Evolutionary conservation across 2,888 invertebrate species (phyloP), one percentile per base, ranked within the genome.

Genomic region (Cyclophora albipunctata): DNA sequence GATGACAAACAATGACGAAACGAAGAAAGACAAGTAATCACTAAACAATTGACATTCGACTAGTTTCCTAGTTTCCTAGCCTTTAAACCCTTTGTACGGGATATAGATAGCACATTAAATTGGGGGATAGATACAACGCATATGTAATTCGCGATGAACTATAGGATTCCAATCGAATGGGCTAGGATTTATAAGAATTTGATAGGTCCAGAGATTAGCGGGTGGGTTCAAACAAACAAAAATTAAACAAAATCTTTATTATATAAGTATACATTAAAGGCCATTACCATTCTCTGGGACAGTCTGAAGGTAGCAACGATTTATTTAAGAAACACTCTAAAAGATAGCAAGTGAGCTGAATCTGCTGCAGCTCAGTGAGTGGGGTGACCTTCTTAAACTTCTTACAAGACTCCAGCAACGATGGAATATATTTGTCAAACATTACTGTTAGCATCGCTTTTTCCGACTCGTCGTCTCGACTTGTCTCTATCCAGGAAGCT

Each of bases 351-450:
- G 97, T 91, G 90, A 96, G 95, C 76, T 95, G 92, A 47, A 98
- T 90, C 71, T 97, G 96, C 49, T 95, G 94, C 61, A 98, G 93
- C 71, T 98, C 98, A 0, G 95, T 94, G 33, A 98, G 92, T 0
- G 97, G 97, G 0, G 97, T 97, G 49, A 98, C 95, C 66, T 94
- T 95, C 78, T 97, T 98, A 73, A 97, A 94, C 66, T 92, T 93
- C 48, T 90, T 90, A 58, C 93, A 92, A 0, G 91, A 91, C 53
- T 98, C 98, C 50, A 98, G 81, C 55, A 96, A 90, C 0, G 93
- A 87, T 0, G 97, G 97, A 42, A 98, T 93, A 73, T 98, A 98
- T 74, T 97, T 98, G 72, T 98, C 98, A 73, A 98, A 98, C 48
- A 98, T 90, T 7, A 97, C 93, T 42, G 93, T 93, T 49, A 98